Evolutionary conservation across 2,113 vertebrate genomes (phyloP), one percentile per base, ranked within the genome.

Genomic region (Zonotrichia leucophrys): DNA sequence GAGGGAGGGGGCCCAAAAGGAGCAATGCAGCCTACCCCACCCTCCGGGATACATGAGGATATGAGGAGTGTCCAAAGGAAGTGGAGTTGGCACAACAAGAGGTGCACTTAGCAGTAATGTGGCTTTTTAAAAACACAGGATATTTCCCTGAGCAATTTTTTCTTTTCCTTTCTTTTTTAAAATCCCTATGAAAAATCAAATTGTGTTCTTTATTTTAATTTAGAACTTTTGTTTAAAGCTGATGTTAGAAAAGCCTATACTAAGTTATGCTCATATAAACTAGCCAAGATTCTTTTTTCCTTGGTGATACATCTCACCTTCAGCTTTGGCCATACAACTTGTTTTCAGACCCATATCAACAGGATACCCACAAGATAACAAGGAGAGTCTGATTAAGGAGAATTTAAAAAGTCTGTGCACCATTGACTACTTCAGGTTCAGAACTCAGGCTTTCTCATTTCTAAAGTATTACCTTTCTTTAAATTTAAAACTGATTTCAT

Each of bases 181-280:
- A 12, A 13, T 4, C 18, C 10, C 14, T 63, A n/a, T 15, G 21
- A 87, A 88, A 88, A 74, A 78, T 19, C 44, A 47, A 68, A 86
- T 13, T 90, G 35, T 79, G 33, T 90, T 96, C 73, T 87, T 84
- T 92, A 92, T 77, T 86, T 82, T 89, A 76, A 44, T 67, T 69
- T 19, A 24, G n/a, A 33, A 5, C 31, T 44, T 66, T 44, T 21
- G 7, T 27, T 95, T 90, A 69, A 88, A 90, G 39, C 62, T 72
- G 4, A 62, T 92, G 33, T 89, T 95, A 90, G 81, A 90, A 97
- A 96, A 95, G 72, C 18, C 35, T 30, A 2, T 87, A 89, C 42
- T 30, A 96, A 95, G 77, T 24, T 69, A 46, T 53, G 49, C 41
- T 94, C 7, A 41, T 41, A 47, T 31, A 87, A 92, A 92, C 39